Conservation (phyloP, 2,797 vertebrate species). For the Geotrypetes seraphini region DNA sequence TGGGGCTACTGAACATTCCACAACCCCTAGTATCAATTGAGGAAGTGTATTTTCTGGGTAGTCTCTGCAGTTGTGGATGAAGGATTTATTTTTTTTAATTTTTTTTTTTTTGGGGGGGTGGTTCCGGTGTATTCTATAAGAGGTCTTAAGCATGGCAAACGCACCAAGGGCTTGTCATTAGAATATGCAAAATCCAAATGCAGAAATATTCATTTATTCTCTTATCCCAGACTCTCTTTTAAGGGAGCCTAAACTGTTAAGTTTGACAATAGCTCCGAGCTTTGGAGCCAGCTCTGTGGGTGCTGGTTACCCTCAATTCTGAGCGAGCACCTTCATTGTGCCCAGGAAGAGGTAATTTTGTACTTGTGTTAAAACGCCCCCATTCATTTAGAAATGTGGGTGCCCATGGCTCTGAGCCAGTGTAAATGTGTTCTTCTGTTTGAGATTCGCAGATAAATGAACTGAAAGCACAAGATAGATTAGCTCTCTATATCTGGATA, state of each 20-base stretch:
- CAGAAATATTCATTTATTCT: too few species aligned
- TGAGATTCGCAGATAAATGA: background rate
- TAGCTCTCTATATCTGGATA: too few species aligned
- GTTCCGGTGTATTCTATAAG: background rate
- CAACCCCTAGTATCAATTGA: background rate
- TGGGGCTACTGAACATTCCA: conserved; percentile 24
- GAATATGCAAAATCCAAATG: background rate
- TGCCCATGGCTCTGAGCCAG: background rate
- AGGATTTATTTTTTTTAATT: too few species aligned
- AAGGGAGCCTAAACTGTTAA: too few species aligned
- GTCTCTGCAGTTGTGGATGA: too few species aligned
- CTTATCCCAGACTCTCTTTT: too few species aligned
- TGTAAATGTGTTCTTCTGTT: background rate
- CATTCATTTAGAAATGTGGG: background rate
- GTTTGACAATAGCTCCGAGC: too few species aligned
- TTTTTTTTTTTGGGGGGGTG: background rate
- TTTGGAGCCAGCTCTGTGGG: too few species aligned
- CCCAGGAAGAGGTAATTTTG: fast-evolving
- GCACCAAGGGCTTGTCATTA: fast-evolving
- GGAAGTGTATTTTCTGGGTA: too few species aligned
- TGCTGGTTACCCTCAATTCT: too few species aligned
- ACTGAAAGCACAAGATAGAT: background rate
- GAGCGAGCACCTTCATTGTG: background rate
- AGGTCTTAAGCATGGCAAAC: background rate
- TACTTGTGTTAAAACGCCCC: too few species aligned